These are phyloP conservation scores for Hermetia illucens DNA, from an alignment of 1,140 invertebrate species.

Conservation along the genomic window DNA sequence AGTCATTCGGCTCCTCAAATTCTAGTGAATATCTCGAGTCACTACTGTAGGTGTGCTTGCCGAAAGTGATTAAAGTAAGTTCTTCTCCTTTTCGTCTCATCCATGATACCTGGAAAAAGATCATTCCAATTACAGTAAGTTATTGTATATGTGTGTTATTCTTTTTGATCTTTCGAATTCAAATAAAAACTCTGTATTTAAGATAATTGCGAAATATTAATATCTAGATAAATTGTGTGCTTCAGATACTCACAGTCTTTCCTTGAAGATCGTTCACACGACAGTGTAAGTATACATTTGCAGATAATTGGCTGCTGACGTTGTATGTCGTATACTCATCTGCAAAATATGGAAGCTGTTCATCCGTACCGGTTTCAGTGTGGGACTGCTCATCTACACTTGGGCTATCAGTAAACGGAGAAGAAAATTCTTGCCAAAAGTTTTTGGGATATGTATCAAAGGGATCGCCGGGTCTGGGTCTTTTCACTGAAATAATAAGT, in stretches of 20 bases:
- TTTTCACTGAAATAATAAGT: conserved; percentile 18
- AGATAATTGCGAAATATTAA: conserved; percentile 1
- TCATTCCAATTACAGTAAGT: conserved; percentile 1
- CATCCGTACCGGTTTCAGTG: conserved; percentile 35
- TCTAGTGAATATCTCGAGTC: conserved; percentile 60
- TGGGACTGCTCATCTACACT: conserved; percentile 27
- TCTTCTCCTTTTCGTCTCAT: conserved; percentile 55
- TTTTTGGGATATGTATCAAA: conserved; percentile 35
- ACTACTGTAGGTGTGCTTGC: conserved; percentile 62
- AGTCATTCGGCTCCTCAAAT: conserved; percentile 61
- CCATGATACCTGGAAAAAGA: conserved; percentile 54
- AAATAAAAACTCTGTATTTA: conserved; percentile 4
- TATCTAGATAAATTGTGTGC: background rate
- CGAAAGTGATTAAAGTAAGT: conserved; percentile 59
- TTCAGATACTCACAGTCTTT: conserved; percentile 44
- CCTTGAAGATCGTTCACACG: conserved; percentile 55
- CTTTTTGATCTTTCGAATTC: background rate
- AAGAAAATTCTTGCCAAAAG: conserved; percentile 44
- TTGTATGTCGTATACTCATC: conserved; percentile 41
- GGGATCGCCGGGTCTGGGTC: conserved; percentile 27
- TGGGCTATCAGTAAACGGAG: conserved; percentile 39
- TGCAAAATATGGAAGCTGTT: conserved; percentile 47
- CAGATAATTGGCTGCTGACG: conserved; percentile 51
- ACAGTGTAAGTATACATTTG: conserved; percentile 50
- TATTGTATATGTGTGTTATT: background rate